Evolutionary conservation across 2,888 invertebrate species (phyloP).

Genomic region (Protodeltote pygarga): DNA sequence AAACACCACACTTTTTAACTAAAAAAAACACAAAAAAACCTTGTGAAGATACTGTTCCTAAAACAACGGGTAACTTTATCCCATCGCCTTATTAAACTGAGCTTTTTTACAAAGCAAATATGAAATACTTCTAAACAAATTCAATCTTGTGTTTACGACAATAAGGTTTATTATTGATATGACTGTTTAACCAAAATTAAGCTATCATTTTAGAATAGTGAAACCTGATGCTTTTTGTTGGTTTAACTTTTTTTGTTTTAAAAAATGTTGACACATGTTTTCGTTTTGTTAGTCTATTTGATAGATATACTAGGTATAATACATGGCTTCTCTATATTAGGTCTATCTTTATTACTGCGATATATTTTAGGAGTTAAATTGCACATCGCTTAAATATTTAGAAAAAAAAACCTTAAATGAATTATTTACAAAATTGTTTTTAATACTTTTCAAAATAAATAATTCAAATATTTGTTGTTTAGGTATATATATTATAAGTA

Average conservation of each 20-base stretch:
- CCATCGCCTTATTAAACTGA: slow-evolving; percentile 8
- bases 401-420: no score
- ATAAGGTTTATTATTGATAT: slow-evolving; percentile 44
- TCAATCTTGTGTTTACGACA: not conserved
- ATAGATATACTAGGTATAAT: not conserved
- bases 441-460: no score
- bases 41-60: slow-evolving; percentile 6
- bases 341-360: no score
- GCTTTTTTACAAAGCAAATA: slow-evolving; percentile 9
- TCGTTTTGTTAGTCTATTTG: slow-evolving; percentile 39
- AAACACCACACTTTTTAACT: slow-evolving; percentile 17
- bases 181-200: slow-evolving; percentile 54
- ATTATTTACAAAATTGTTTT: no score
- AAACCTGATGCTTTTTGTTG: slow-evolving; percentile 67
- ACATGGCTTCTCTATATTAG: no score
- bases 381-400: no score
- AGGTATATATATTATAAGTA: no score
- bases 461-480: no score
- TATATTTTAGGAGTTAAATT: no score
- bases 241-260: slow-evolving; percentile 55
- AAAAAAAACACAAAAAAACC: slow-evolving; percentile 18
- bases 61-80: slow-evolving; percentile 36
- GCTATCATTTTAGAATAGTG: slow-evolving; percentile 65
- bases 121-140: not conserved
- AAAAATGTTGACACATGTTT: slow-evolving; percentile 56